Evolutionary conservation across 2,797 vertebrate genomes (phyloP).

Genomic region (Muscicapa comitata): DNA sequence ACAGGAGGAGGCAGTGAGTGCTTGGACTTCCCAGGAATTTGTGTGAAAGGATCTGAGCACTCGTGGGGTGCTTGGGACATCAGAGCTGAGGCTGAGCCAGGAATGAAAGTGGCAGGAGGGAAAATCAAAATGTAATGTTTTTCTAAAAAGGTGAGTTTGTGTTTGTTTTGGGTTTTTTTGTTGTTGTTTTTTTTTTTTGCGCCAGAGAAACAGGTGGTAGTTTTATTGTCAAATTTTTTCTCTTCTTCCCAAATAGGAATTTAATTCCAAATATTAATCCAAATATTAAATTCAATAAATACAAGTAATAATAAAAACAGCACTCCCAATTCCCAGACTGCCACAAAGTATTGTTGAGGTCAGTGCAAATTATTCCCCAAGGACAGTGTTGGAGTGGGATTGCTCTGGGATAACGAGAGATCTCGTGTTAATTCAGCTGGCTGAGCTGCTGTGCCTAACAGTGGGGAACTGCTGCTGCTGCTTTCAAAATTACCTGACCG

Average conservation of each 20-base stretch:
- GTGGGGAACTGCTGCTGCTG: neutral
- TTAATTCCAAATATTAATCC: neutral
- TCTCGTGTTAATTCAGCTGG: neutral
- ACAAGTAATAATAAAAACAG: neutral
- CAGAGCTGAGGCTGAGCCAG: neutral
- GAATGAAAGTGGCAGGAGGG: neutral
- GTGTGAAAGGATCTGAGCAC: neutral
- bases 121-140: neutral
- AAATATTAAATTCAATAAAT: neutral
- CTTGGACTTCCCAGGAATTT: neutral
- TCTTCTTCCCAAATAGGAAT: neutral
- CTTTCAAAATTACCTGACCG: neutral
- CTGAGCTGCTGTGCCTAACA: neutral
- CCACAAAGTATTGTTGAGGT: neutral
- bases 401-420: neutral
- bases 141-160: accelerated
- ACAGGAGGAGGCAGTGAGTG: neutral
- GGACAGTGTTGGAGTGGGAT: neutral
- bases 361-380: neutral
- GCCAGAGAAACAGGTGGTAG: neutral
- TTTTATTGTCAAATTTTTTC: neutral
- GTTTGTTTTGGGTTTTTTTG: accelerated
- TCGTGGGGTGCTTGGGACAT: neutral
- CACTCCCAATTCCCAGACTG: accelerated
- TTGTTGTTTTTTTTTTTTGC: neutral